Evolutionary conservation across 2,797 vertebrate species (phyloP).

Genomic region (Tokudaia muenninki): DNA sequence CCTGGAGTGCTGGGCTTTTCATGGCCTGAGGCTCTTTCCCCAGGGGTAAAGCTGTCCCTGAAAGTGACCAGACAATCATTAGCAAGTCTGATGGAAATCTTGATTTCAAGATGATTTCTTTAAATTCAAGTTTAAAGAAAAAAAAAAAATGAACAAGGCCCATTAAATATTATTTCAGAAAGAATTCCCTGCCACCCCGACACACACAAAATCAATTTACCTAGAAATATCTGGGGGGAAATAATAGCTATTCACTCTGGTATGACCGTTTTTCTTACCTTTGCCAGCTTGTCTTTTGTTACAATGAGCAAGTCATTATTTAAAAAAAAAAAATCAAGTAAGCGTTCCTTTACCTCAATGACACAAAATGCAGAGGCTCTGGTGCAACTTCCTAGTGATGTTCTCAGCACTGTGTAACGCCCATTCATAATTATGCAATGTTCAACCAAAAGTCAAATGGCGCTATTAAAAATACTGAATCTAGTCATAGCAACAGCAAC

Average conservation of each 20-base stretch:
- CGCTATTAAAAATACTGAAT: conserved; percentile 50
- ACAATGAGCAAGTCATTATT: not conserved
- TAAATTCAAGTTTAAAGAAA: conserved; percentile 28
- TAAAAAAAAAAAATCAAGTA: not conserved
- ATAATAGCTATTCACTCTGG: not conserved
- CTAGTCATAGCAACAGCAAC: conserved; percentile 51
- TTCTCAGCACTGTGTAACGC: not conserved
- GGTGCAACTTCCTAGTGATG: not conserved
- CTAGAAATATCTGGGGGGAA: not conserved
- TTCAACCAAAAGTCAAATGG: conserved; percentile 42
- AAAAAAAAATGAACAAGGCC: not conserved
- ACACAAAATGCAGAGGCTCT: not conserved
- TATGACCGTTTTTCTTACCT: not conserved
- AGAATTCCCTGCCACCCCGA: not conserved
- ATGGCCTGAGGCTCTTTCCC: conserved; percentile 80
- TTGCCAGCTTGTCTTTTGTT: not conserved
- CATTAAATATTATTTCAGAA: not conserved
- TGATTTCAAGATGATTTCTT: conserved; percentile 58
- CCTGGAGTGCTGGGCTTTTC: conserved; percentile 85
- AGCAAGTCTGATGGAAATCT: not conserved
- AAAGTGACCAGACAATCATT: conserved; percentile 62
- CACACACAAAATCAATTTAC: conserved; percentile 8
- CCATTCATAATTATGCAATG: conserved; percentile 50
- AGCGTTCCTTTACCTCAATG: not conserved
- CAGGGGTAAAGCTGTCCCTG: not conserved